Conservation (phyloP, 2,888 invertebrate genomes). For the Cordilura impudica region DNA sequence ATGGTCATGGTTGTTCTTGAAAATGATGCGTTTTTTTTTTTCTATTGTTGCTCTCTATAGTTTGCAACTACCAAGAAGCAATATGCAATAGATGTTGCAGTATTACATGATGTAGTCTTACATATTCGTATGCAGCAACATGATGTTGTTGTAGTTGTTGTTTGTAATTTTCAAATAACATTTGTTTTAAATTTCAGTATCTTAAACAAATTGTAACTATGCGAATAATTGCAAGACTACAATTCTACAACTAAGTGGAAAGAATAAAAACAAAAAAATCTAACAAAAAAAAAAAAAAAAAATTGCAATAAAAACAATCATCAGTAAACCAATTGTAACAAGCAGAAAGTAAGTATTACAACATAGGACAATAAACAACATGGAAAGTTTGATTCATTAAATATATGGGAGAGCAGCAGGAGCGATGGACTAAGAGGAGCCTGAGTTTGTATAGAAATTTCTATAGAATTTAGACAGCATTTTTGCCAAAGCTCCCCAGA, state of each 20-base stretch:
- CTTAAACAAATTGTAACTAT: slow-evolving; percentile 58
- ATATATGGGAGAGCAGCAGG: neutral
- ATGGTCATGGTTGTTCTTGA: slow-evolving; percentile 44
- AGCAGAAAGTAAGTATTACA: slow-evolving; percentile 42
- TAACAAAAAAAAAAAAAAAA: too few relatives aligned
- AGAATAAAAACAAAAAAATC: slow-evolving; percentile 5
- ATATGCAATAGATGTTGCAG: slow-evolving; percentile 6
- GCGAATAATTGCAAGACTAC: slow-evolving; percentile 56
- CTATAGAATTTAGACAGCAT: too few relatives aligned
- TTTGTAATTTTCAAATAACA: slow-evolving; percentile 47
- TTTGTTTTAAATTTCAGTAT: slow-evolving; percentile 52
- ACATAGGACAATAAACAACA: slow-evolving; percentile 32
- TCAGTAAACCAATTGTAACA: slow-evolving; percentile 45
- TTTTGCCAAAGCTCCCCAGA: too few relatives aligned
- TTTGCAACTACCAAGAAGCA: neutral
- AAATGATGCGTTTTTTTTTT: slow-evolving; percentile 53
- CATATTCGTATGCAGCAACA: slow-evolving; percentile 14
- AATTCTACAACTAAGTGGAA: slow-evolving; percentile 40
- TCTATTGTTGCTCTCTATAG: neutral
- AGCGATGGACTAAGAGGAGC: neutral
- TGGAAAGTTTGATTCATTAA: slow-evolving; percentile 45
- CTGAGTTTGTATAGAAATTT: too few relatives aligned
- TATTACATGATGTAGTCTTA: neutral
- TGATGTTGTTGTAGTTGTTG: neutral
- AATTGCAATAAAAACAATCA: slow-evolving; percentile 15